Percentiles rank a stretch among this genome's conserved stretches.
These are phyloP conservation scores for Eupithecia subfuscata DNA, from an alignment of 2,888 invertebrate genomes.

Conservation along the genomic window DNA sequence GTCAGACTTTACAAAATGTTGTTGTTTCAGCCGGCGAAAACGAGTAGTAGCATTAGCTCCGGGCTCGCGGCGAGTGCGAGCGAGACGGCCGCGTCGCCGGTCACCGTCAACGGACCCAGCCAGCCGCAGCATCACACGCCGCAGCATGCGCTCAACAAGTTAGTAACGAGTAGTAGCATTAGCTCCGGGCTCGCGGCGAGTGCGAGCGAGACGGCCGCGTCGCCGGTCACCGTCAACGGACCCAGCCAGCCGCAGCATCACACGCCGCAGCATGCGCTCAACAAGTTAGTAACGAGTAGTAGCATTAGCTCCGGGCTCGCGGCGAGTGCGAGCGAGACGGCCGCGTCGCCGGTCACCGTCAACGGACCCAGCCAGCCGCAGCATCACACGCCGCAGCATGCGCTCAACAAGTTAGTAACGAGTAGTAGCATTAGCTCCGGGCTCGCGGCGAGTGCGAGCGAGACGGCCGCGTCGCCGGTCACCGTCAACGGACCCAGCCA, in stretches of 20 bases:
- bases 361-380: constrained; percentile 65
- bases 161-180: constrained; percentile 55
- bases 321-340: constrained; percentile 49
- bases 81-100: constrained; percentile 63
- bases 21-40: constrained; percentile 35
- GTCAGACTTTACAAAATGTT: neutral
- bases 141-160: constrained; percentile 75
- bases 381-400: constrained; percentile 69
- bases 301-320: constrained; percentile 55
- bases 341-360: constrained; percentile 72
- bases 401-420: constrained; percentile 67
- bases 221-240: constrained; percentile 75
- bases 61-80: constrained; percentile 49
- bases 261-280: constrained; percentile 71
- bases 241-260: constrained; percentile 59
- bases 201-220: constrained; percentile 56
- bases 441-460: constrained; percentile 47
- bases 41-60: constrained; percentile 59
- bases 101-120: constrained; percentile 73
- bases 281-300: constrained; percentile 64
- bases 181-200: constrained; percentile 50
- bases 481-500: constrained; percentile 72
- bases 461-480: constrained; percentile 65
- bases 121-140: constrained; percentile 62
- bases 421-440: constrained; percentile 57